Base-by-base conservation (phyloP, 2,113 vertebrate species). In the Hemicordylus capensis region DNA sequence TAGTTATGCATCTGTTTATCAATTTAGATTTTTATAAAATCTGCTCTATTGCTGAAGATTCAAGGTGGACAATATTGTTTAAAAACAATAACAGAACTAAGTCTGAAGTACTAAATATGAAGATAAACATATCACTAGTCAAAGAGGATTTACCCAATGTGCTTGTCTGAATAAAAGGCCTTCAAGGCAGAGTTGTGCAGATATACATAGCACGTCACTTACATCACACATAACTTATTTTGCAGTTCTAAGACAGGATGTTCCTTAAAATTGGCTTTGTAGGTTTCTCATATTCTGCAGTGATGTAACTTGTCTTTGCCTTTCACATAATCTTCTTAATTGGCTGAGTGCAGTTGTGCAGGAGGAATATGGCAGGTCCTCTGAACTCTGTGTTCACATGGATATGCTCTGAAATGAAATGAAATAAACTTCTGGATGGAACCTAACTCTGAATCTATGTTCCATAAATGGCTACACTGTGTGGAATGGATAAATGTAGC, bases 311-410 rank as follows among this genome's bases (percentile, higher is more conserved):
- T 75, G 85, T 14, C 37, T 72, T 74, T 42, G 10, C 17, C 42
- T 85, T 90, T 87, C 88, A 90, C 4, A 4, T 86, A 81, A 80
- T 59, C 89, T 80, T 84, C 69, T 78, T 90, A 85, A 85, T 83
- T 81, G 88, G 83, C 26, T 0, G 0, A 83, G 89, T 81, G 84
- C 58, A 80, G 72, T 83, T 44, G 22, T 39, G 0, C 2, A 1
- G 0, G 1, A 85, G 74, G 82, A 89, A 66, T n/a, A n/a, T 61
- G 54, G 77, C 75, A 2, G 1, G 48, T 39, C 37, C 2, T 80
- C 3, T 37, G 9, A 0, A 0, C 77, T 4, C 22, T 84, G 63
- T 64, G 84, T 89, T 85, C 61, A 67, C 37, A 15, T 79, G 51
- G 66, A 79, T 66, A 19, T 77, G 76, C 51, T 80, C n/a, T n/a